Conservation (phyloP, 2,888 invertebrate genomes). For the Brachycybe producta region DNA sequence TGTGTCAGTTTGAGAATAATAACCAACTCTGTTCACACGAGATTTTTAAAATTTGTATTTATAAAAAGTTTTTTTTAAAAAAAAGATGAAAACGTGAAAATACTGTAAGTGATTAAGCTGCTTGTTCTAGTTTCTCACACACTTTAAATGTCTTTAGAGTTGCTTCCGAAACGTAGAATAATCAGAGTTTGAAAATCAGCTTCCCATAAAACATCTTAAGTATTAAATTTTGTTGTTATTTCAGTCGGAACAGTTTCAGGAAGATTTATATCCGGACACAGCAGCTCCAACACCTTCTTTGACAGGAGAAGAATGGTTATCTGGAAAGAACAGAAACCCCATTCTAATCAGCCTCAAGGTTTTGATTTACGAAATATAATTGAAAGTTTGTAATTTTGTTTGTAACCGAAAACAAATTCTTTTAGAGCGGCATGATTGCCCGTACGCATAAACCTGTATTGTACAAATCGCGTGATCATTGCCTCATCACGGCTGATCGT, state of each 20-base stretch:
- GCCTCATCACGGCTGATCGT: conserved; percentile 47
- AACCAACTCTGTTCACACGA: too few relatives aligned
- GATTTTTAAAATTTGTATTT: too few relatives aligned
- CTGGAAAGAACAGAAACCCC: conserved; percentile 79
- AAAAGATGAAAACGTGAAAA: too few relatives aligned
- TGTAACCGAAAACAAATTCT: background rate
- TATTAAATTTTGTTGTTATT: conserved; percentile 24
- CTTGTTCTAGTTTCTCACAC: too few relatives aligned
- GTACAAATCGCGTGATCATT: conserved; percentile 41
- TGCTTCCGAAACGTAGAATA: too few relatives aligned
- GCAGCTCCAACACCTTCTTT: conserved; percentile 76
- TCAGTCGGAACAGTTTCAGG: conserved; percentile 87
- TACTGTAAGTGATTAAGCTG: too few relatives aligned
- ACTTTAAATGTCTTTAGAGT: too few relatives aligned
- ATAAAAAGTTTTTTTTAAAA: too few relatives aligned
- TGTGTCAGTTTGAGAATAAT: too few relatives aligned
- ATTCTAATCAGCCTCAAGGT: conserved; percentile 80
- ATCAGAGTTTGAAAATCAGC: too few relatives aligned
- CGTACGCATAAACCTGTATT: conserved; percentile 44
- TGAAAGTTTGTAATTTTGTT: background rate
- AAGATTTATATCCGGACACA: conserved; percentile 93
- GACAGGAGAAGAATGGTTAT: conserved; percentile 82
- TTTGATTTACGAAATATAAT: too few relatives aligned
- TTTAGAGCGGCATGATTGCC: conserved; percentile 21
- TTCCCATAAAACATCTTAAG: too few relatives aligned